Percentiles rank a stretch among this genome's conserved stretches.
These are phyloP conservation scores for Cephalophus harveyi DNA, from an alignment of 2,113 vertebrate genomes.

Conservation along the genomic window DNA sequence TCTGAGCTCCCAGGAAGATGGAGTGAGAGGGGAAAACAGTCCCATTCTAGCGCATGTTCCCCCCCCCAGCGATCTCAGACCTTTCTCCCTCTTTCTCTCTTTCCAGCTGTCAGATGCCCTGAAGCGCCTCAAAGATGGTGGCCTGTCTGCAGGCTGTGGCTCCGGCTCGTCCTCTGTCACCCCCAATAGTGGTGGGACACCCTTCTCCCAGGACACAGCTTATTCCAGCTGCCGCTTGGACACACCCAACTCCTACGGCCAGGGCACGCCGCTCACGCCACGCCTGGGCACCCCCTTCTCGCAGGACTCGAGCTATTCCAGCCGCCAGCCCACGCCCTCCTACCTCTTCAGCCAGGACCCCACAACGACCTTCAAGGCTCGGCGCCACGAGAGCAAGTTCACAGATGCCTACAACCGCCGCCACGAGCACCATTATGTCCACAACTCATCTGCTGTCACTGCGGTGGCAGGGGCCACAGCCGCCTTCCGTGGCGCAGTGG, in stretches of 20 bases:
- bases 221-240: conserved; percentile 96
- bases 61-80: not conserved
- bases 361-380: conserved; percentile 85
- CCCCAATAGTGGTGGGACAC: conserved; percentile 91
- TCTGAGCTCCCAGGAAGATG: not conserved
- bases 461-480: not conserved
- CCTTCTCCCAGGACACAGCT: conserved; percentile 94
- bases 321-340: conserved; percentile 93
- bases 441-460: conserved; percentile 70
- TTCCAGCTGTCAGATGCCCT: conserved; percentile 84
- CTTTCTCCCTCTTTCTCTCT: not conserved
- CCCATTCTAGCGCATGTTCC: accelerated
- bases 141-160: conserved; percentile 77
- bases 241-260: conserved; percentile 93
- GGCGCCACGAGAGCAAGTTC: conserved; percentile 93
- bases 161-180: conserved; percentile 82
- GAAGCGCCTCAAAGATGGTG: conserved; percentile 88
- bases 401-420: conserved; percentile 96
- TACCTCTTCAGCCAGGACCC: conserved; percentile 90
- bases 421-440: conserved; percentile 90
- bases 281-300: conserved; percentile 94
- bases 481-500: conserved; percentile 80
- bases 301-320: conserved; percentile 96
- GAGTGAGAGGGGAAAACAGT: not conserved
- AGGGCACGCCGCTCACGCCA: conserved; percentile 91